Evolutionary conservation across 2,797 vertebrate genomes (phyloP), one percentile per base, ranked within the genome.

Genomic region (Stomatorhinus walkeri): DNA sequence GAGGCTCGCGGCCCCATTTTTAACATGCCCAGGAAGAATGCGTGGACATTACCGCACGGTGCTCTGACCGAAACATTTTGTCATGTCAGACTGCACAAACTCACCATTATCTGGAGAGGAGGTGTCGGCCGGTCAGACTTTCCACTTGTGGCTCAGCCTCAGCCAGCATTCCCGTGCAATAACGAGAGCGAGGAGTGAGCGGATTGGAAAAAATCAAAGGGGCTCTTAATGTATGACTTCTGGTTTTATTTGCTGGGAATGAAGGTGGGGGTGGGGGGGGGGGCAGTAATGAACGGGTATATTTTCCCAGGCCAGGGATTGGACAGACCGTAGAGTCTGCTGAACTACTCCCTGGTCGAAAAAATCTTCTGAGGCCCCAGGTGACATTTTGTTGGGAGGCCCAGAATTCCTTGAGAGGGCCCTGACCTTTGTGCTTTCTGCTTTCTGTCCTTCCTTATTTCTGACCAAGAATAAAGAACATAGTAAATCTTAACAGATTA

Each of bases 161-260:
- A 86, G 90, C 90, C 91, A 93, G 85, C 86, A 83, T 91, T 91
- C 54, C 48, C 88, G 88, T 83, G 49, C 59, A 22, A 68, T 91
- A 88, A 91, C 92, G 46, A 52, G 48, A 90, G 87, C 79, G 56
- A 51, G 79, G 56, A 88, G 43, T 89, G 87, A 87, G 81, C 28
- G 87, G 56, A 87, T 64, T 56, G 56, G 88, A 90, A 79, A 92
- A 49, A 24, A 89, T 89, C 84, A 90, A 90, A 90, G 72, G 88
- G 48, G 61, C 81, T 85, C 68, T 88, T 89, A 90, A 90, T 92
- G 79, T 48, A 22, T 9, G 56, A 46, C 1, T 46, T 68, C 40
- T 64, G 22, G 52, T 32, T 64, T 64, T 43, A 43, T 61, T 52
- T 24, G 54, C 22, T 16, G 40, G 52, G 54, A 59, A n/a, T 43